Evolutionary conservation across 1,140 invertebrate genomes (phyloP), one percentile per base, ranked within the genome.

Genomic region (Odontomachus brunneus): DNA sequence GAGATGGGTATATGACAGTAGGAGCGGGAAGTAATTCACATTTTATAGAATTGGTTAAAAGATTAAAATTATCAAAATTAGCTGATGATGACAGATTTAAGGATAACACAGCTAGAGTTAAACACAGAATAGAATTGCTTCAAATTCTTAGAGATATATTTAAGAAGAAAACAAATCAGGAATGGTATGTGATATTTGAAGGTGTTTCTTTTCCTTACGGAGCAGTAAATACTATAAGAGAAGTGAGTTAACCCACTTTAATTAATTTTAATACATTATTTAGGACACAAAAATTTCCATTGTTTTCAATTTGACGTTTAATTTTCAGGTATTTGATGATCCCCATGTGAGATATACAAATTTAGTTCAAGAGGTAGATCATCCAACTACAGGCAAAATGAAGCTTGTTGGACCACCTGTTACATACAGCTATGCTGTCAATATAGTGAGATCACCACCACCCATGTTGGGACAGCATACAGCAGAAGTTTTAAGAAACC

Each of bases 401-500:
- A 97, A 97, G 92, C 92, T 99, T 19, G 97, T 99, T 3, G 98
- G 97, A 0, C 98, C 98, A 12, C 96, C 98, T 0, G 98, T 99
- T 0, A 95, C 95, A 60, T 99, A 96, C 90, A 97, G 96, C 85
- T 95, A 95, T 48, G 95, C 96, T 0, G 94, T 94, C n/a, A 98
- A 98, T 92, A 90, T 94, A 81, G 95, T 96, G 0, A 95, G 96
- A 78, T 94, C 94, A 15, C 95, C 98, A n/a, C 98, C 98, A 17
- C 98, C 98, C 0, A 91, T 94, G 29, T 94, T 99, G 29, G 99
- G 98, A 0, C 95, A 99, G 93, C 98, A 99, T 90, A 99, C 98
- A 0, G 91, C 94, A 57, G 95, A 97, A 90, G 95, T 99, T 59
- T 94, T 99, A 44, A 93, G 92, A 69, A 90, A 96, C 78, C 89